Base-by-base conservation (phyloP, 2,113 vertebrate genomes). In the Passer domesticus region DNA sequence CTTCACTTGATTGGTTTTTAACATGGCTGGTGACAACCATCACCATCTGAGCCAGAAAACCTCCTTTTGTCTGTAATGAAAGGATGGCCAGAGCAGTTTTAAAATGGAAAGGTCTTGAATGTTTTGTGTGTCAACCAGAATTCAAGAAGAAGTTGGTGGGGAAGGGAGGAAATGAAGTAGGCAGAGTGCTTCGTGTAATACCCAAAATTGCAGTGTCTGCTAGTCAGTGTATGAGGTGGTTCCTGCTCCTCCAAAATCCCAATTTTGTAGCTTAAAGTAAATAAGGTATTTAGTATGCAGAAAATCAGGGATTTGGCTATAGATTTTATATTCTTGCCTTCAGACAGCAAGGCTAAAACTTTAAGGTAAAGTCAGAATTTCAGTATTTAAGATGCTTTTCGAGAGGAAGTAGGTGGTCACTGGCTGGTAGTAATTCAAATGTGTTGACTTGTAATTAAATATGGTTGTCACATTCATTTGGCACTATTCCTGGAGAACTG, bases 381-480 rank as follows among this genome's bases (percentile, higher is more conserved):
- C 30, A 55, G 46, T 80, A 60, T 37, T 80, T 74, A 53, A 50
- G 60, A 31, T 55, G 11, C 35, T 72, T 84, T 91, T 75, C 5
- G 4, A 68, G 85, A 74, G 24, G 76, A 82, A 83, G 22, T 60
- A 80, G 37, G 52, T 85, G 62, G 15, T 87, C 44, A 35, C 44
- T 85, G 74, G 19, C 53, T 89, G 64, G 31, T 89, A 94, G 31
- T 84, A 64, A 66, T 68, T 95, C 56, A 85, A 4, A 82, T 60
- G 37, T 55, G 44, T 47, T 87, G 78, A 49, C 30, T 53, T 82
- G 60, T 89, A 87, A 89, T 87, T 84, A 91, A 92, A 68, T 33
- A 41, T 7, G 69, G n/a, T 44, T 93, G 83, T 82, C 74, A 47
- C 28, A 23, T 67, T 84, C 21, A n/a, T 94, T 84, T 95, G 84